Base-by-base conservation (phyloP, 1,140 invertebrate genomes). In the Thaumetopoea pityocampa region DNA sequence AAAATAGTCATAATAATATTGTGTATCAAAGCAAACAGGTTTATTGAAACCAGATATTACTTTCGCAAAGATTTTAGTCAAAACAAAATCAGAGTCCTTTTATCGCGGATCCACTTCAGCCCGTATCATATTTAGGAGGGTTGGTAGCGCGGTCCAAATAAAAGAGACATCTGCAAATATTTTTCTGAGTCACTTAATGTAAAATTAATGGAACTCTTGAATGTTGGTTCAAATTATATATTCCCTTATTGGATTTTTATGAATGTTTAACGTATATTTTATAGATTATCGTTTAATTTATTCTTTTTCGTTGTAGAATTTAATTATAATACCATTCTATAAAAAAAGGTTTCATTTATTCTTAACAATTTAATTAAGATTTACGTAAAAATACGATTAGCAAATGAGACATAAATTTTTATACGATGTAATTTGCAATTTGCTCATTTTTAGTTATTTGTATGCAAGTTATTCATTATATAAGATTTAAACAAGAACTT, bases 1-100 rank as follows among this genome's bases (percentile, higher is more conserved):
- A 23, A 41, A 17, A 34, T 32, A 24, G 33, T 20, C 14, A 43
- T 17, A 43, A 16, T 27, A 38, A 23, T 38, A 38, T 28, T 38
- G 12, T n/a, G 12, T 20, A 43, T 43, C 40, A 34, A 43, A 11
- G 22, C 14, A 43, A 34, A 27, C 32, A 19, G 9, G 38, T 24
- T 41, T 41, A 40, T 29, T 43, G 40, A 27, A 43, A 43, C 28
- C 30, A 26, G 30, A 43, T 33, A 34, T 34, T 27, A n/a, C 20
- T 10, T 34, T 34, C 30, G 37, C 24, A 27, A 41, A 23, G 40
- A 43, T 34, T 43, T 43, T 43, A 43, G 40, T 43, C 40, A 43
- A 43, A 33, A 43, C 40, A 43, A 43, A 33, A 43, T 43, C 40
- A 22, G 23, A 11, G 40, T 5, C 30, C 40, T 34, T 41, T 43